Base-by-base conservation (phyloP, 1,140 invertebrate genomes). In the Musca vetustissima region DNA sequence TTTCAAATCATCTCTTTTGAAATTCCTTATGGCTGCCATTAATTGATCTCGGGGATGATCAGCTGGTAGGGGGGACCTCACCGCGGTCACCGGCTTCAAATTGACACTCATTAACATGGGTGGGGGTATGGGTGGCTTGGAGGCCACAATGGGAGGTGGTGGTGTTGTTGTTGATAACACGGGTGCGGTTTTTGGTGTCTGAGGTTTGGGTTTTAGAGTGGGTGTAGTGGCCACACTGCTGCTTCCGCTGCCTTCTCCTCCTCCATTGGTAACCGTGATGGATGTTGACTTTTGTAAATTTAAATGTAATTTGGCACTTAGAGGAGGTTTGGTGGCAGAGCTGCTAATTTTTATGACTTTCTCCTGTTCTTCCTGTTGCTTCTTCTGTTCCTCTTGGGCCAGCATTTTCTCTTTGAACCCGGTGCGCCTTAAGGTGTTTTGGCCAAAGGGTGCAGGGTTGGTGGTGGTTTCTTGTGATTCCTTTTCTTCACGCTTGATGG, bases 21-120 rank as follows among this genome's bases (percentile, higher is more conserved):
- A 92, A 74, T 86, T 88, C 70, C 90, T 83, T 70, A 93, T 93
- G 9, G 90, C 89, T n/a, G 88, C 85, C 73, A 93, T 78, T 8
- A 93, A 79, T 72, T 88, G 84, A 68, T 90, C 87, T 49, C 91
- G 84, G 1, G 88, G 85, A 77, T 92, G 89, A 19, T 7, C 74
- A 55, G 43, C 83, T 21, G 73, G 67, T 24, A 13, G 68, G 14
- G n/a, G 74, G 73, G 71, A 74, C 77, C 15, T 79, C 3, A 73
- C 78, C 59, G 69, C 78, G 43, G 73, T 67, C 59, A 57, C 52
- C 43, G 17, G 69, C 78, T 13, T 25, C 74, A 67, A 55, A 75
- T 83, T 82, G 0, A 84, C 80, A 22, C 76, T 79, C 2, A 80
- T 81, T 17, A 85, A 79, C 4, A 85, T 84, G 71, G 84, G 83